These are phyloP conservation scores for Albula goreensis DNA, from an alignment of 2,113 vertebrate genomes.

Conservation along the genomic window DNA sequence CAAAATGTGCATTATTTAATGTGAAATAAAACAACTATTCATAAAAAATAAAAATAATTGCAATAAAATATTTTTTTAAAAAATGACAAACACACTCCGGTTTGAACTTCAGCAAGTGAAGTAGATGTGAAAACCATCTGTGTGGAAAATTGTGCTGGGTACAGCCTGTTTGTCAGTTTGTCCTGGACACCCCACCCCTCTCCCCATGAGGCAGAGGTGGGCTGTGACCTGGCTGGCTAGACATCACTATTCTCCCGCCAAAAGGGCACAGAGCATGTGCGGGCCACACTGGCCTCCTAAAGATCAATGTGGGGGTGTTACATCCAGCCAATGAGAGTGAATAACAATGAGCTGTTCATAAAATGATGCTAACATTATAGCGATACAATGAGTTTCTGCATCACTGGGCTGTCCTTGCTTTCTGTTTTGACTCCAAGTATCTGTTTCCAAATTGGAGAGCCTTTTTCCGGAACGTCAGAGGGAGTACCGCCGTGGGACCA, in stretches of 20 bases:
- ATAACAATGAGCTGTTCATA: background rate
- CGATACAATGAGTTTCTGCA: background rate
- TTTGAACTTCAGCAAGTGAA: too few relatives aligned
- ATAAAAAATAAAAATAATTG: too few relatives aligned
- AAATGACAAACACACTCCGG: too few relatives aligned
- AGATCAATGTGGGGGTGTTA: background rate
- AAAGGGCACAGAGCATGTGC: background rate
- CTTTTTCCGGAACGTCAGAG: background rate
- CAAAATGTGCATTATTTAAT: too few relatives aligned
- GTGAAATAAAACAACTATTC: too few relatives aligned
- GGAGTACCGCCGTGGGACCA: background rate
- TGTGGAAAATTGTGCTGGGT: slow-evolving; percentile 25
- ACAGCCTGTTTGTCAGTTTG: slow-evolving; percentile 40
- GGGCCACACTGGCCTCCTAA: background rate
- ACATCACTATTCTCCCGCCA: too few relatives aligned
- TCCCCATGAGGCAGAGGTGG: too few relatives aligned
- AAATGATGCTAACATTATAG: background rate
- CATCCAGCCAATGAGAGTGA: background rate
- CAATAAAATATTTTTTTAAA: too few relatives aligned
- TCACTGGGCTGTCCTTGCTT: background rate
- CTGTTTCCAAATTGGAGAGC: background rate
- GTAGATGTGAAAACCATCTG: background rate
- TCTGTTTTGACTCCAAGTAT: background rate
- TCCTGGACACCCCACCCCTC: slow-evolving; percentile 23
- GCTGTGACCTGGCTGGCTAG: background rate